phyloP scores from a whole-genome alignment of 2,888 invertebrate species.

The Himalopsyche tibetana region DNA sequence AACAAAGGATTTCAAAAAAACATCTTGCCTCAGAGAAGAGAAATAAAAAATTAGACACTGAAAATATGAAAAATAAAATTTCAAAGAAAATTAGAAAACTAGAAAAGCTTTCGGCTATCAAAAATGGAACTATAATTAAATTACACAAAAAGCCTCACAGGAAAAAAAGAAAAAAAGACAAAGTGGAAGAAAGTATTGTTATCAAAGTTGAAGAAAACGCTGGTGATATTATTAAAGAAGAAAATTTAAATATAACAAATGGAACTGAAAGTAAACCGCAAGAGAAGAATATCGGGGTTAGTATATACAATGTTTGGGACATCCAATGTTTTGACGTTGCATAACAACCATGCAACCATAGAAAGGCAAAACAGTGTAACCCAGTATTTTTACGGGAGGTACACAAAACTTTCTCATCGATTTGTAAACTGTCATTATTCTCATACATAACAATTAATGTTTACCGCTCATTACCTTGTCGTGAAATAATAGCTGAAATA shows the following conservation, averaged over 20 bases:
- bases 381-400: no score
- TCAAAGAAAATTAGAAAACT: constrained; percentile 53
- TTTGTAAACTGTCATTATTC: no score
- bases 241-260: constrained; percentile 11
- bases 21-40: constrained; percentile 6
- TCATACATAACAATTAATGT: no score
- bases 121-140: constrained; percentile 41
- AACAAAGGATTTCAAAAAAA: constrained; percentile 43
- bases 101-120: constrained; percentile 22
- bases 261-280: constrained; percentile 6
- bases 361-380: no score
- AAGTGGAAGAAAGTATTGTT: constrained; percentile 10
- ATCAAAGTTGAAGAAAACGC: neutral
- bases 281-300: constrained; percentile 53
- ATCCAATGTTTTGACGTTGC: no score
- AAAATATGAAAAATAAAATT: constrained; percentile 48
- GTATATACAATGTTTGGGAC: neutral
- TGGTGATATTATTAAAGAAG: constrained; percentile 15
- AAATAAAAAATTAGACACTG: constrained; percentile 45
- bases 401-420: no score
- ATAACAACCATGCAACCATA: no score
- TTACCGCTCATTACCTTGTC: no score
- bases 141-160: constrained; percentile 10
- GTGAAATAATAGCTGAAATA: no score
- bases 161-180: constrained; percentile 15